Evolutionary conservation across 2,113 vertebrate species (phyloP), one percentile per base, ranked within the genome.

Genomic region (Loxodonta africana): DNA sequence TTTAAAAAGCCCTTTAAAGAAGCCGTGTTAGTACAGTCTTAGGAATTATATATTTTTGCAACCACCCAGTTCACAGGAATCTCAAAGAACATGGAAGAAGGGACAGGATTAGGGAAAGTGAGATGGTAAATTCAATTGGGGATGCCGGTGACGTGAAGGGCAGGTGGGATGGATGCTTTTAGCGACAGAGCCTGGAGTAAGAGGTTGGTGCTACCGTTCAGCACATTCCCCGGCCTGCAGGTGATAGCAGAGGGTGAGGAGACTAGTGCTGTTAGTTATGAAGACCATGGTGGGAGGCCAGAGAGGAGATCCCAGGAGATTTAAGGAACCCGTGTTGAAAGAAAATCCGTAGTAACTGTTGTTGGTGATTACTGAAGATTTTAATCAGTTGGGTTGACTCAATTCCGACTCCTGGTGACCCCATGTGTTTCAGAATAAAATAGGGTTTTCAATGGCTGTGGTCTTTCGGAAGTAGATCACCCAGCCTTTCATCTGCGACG

Each of bases 301-400:
- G 48, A 21, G 37, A 37, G 44, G 46, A n/a, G 62, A 12, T 46
- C 37, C 51, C 28, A 21, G 80, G 63, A 33, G 15, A 28, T 37
- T 78, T 1, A 5, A 77, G 81, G 85, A 33, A 4, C 23, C 33
- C 1, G 0, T 0, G 15, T 4, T 8, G 37, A 33, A 23, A 41
- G 48, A 41, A 10, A 2, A 44, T 7, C 51, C 41, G 20, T 46
- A 1, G 10, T 37, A 77, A 20, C n/a, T 14, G 60, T 30, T 9
- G 60, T 28, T 3, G 11, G 44, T 1, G 0, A 26, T 37, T 17
- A 57, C 53, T 20, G 74, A 82, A 30, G n/a, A 57, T 53, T 67
- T 41, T 25, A 69, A 15, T 11, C 65, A 69, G 28, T 33, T 4
- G 15, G 9, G 8, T 30, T 33, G 8, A 69, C 2, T 41, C 21